These are phyloP conservation scores for Cygnus olor DNA, from an alignment of 2,797 vertebrate species.

Conservation along the genomic window DNA sequence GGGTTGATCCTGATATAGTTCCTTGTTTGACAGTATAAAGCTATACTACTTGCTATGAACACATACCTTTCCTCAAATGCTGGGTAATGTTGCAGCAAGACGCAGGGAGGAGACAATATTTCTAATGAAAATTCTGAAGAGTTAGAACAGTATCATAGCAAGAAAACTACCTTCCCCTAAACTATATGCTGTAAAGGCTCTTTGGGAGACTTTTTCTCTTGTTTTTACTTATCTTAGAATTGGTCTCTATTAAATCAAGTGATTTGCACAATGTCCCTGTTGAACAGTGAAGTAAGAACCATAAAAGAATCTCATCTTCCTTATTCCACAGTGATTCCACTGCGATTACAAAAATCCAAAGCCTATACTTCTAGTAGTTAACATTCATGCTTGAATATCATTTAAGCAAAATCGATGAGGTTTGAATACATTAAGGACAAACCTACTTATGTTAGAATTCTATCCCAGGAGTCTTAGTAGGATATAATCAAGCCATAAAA, in stretches of 20 bases:
- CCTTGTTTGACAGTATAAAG: background rate
- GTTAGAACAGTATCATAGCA: background rate
- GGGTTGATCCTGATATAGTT: background rate
- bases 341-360: slow-evolving; percentile 37
- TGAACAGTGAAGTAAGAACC: background rate
- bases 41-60: background rate
- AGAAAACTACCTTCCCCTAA: background rate
- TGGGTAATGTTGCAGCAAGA: background rate
- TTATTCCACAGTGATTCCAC: slow-evolving; percentile 38
- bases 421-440: slow-evolving; percentile 61
- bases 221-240: slow-evolving; percentile 25
- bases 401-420: slow-evolving; percentile 54
- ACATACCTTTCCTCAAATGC: background rate
- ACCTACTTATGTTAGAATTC: background rate
- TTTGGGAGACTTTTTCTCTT: background rate
- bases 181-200: background rate
- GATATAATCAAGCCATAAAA: slow-evolving; percentile 23
- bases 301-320: slow-evolving; percentile 20
- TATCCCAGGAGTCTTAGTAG: background rate
- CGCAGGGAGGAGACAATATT: background rate
- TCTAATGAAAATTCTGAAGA: background rate
- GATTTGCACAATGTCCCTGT: background rate
- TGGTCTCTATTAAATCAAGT: slow-evolving; percentile 34
- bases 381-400: slow-evolving; percentile 49
- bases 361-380: slow-evolving; percentile 15